A percentile compares a stretch with the other conserved stretches of the same genome.
Evolutionary conservation across 2,888 invertebrate genomes (phyloP).

Genomic region (Zaprionus obscuricornis): DNA sequence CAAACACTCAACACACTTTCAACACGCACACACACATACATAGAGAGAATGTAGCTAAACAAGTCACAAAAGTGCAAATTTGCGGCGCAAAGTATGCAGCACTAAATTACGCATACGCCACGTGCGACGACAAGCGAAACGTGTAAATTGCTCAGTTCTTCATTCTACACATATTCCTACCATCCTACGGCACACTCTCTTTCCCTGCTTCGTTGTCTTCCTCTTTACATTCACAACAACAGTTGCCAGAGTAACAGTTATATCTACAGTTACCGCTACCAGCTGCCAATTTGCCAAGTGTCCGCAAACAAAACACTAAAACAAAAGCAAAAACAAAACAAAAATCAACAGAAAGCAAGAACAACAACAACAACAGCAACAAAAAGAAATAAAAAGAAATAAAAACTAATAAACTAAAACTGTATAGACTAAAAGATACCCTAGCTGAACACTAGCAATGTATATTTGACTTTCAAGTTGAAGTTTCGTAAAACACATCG

Average conservation of each 20-base stretch:
- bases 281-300: constrained; percentile 78
- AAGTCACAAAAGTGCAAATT: constrained; percentile 76
- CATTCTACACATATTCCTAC: too few species aligned
- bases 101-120: constrained; percentile 78
- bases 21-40: background rate
- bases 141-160: constrained; percentile 65
- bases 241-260: constrained; percentile 18
- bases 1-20: too few species aligned
- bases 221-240: background rate
- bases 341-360: constrained; percentile 37
- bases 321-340: constrained; percentile 47
- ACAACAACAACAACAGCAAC: background rate
- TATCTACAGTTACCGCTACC: constrained; percentile 25
- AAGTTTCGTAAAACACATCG: too few species aligned
- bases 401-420: too few species aligned
- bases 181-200: background rate
- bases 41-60: constrained; percentile 49
- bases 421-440: too few species aligned
- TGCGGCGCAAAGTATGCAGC: constrained; percentile 73
- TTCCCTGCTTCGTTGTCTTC: background rate
- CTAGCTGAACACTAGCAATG: too few species aligned
- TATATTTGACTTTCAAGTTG: too few species aligned
- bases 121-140: constrained; percentile 58
- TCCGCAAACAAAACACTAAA: constrained; percentile 64
- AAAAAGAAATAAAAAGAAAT: background rate